Conservation (phyloP, 2,797 vertebrate species). For the Rhadinocentrus ornatus region DNA sequence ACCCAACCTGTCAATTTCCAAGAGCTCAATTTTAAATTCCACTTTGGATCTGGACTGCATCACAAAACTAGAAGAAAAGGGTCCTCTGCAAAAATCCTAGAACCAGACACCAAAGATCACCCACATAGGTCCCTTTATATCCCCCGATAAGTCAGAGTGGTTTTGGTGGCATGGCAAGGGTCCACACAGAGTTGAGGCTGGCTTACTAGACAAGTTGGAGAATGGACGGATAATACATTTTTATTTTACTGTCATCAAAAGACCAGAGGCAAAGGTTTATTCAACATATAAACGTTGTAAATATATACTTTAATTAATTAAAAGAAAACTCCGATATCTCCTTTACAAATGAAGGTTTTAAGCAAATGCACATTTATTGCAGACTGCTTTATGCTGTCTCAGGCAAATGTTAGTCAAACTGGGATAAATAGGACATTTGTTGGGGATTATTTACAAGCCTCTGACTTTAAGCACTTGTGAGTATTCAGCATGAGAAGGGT, state of each 20-base stretch:
- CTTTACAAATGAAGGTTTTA: not conserved
- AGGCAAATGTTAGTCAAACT: not conserved
- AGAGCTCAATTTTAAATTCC: no score
- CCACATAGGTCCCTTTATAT: not conserved
- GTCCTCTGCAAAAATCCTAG: not conserved
- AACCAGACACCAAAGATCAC: not conserved
- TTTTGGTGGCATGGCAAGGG: not conserved
- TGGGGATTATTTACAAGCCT: not conserved
- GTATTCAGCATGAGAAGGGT: not conserved
- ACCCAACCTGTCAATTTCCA: no score
- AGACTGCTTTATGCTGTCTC: not conserved
- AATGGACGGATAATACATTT: no score
- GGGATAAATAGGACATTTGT: not conserved
- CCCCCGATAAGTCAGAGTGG: not conserved
- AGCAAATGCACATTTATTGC: not conserved
- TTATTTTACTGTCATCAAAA: no score
- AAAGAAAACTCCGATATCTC: no score
- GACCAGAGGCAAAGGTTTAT: no score
- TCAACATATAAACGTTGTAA: not conserved
- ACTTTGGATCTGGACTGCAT: no score
- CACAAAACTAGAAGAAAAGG: not conserved
- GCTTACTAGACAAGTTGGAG: no score
- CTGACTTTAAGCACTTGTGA: not conserved
- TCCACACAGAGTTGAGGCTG: no score
- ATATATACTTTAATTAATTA: not conserved